phyloP scores from a whole-genome alignment of 2,797 vertebrate genomes.

The Numenius phaeopus region DNA sequence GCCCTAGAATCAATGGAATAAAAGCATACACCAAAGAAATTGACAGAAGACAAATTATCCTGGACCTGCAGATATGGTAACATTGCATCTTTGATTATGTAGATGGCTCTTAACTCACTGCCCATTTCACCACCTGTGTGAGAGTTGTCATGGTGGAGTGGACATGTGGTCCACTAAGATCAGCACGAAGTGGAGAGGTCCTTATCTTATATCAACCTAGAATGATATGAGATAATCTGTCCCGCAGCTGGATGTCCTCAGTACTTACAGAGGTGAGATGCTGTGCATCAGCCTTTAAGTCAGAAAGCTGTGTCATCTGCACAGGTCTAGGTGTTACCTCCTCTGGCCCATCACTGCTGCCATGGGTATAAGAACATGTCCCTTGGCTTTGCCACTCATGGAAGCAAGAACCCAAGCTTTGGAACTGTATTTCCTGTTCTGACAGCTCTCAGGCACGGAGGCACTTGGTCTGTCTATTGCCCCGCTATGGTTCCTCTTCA shows the following conservation, averaged over 20 bases:
- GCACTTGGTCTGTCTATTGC: neutral
- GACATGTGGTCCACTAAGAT: neutral
- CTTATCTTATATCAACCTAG: neutral
- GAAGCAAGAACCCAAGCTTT: neutral
- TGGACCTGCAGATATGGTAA: constrained; percentile 92
- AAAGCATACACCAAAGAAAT: constrained; percentile 88
- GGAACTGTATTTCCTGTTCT: neutral
- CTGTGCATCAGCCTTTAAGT: neutral
- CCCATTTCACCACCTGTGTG: neutral
- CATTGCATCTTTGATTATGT: neutral
- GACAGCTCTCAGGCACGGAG: neutral
- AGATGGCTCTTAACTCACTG: neutral
- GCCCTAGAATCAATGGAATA: constrained; percentile 89
- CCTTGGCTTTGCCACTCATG: neutral
- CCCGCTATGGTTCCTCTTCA: neutral
- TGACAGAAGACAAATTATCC: constrained; percentile 87
- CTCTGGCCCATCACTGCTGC: neutral
- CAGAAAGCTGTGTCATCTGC: neutral
- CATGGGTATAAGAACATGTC: neutral
- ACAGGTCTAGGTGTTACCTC: neutral
- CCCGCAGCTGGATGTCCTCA: neutral
- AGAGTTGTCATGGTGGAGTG: neutral
- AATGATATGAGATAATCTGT: neutral
- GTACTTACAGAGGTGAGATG: neutral
- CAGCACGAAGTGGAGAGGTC: neutral